phyloP scores from a whole-genome alignment of 2,888 invertebrate species.

The Trisateles emortualis region DNA sequence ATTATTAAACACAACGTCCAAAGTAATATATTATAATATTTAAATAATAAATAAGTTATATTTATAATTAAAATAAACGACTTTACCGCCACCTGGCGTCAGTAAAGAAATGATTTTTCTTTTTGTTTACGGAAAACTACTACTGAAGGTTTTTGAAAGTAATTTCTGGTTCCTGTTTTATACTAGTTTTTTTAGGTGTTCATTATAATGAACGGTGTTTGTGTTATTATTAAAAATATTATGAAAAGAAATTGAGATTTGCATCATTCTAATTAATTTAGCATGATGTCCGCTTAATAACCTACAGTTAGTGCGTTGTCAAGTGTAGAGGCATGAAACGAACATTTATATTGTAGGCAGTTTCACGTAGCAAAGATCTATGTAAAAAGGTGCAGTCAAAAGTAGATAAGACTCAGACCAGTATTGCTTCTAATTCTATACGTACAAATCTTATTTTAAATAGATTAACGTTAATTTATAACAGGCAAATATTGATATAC shows the following conservation, averaged over 20 bases:
- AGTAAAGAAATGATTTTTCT: background rate
- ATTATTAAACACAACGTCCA: no score
- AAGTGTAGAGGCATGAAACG: no score
- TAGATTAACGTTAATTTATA: background rate
- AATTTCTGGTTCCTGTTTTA: constrained; percentile 29
- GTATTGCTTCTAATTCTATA: no score
- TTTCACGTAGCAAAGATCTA: no score
- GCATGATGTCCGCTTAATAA: no score
- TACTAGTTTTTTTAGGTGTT: constrained; percentile 37
- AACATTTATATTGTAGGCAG: no score
- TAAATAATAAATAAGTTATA: no score
- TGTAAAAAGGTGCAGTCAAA: no score
- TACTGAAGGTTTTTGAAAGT: constrained; percentile 33
- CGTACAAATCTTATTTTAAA: no score
- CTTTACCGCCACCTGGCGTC: background rate
- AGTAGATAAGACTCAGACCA: no score
- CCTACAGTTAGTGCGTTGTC: no score
- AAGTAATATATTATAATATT: no score
- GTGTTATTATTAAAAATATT: constrained; percentile 4
- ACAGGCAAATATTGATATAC: background rate
- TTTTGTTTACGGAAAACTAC: constrained; percentile 37
- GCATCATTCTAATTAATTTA: background rate
- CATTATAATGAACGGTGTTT: constrained; percentile 10
- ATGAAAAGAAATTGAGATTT: background rate
- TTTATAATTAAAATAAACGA: background rate